A percentile compares a stretch with the other conserved stretches of the same genome.
Conservation (phyloP, 2,888 invertebrate species). For the Antheraea assamensis region DNA sequence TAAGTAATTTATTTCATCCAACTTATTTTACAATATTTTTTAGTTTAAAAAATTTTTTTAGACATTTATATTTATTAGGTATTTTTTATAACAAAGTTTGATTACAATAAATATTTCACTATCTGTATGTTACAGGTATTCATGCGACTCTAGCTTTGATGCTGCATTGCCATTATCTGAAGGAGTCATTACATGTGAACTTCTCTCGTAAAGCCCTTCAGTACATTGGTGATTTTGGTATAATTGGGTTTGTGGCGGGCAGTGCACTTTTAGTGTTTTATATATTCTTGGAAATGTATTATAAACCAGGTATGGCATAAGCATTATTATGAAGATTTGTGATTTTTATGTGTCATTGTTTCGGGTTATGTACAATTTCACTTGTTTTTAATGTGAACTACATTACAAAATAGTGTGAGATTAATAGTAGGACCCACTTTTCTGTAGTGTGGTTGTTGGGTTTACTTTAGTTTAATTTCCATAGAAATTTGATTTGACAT, state of each 20-base stretch:
- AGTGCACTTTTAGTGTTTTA: slow-evolving; percentile 72
- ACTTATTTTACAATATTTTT: no score
- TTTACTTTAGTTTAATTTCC: no score
- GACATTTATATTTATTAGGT: background rate
- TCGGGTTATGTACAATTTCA: background rate
- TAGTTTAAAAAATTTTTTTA: background rate
- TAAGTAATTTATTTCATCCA: no score
- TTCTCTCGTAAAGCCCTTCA: slow-evolving; percentile 74
- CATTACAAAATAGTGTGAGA: background rate
- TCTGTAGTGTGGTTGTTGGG: background rate
- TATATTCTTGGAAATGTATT: slow-evolving; percentile 67
- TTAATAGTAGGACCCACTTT: background rate
- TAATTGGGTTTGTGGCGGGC: slow-evolving; percentile 73
- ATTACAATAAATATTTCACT: background rate
- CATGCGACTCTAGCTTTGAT: slow-evolving; percentile 64
- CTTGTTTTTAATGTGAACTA: background rate
- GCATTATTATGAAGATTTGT: background rate
- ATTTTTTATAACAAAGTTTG: background rate
- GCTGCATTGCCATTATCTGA: slow-evolving; percentile 71
- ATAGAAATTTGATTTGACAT: no score
- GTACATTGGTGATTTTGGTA: slow-evolving; percentile 74
- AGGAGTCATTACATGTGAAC: slow-evolving; percentile 72
- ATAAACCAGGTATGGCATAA: slow-evolving; percentile 65
- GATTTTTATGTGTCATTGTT: background rate
- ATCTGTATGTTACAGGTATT: slow-evolving; percentile 51